These are phyloP conservation scores for Lasiurus borealis DNA, from an alignment of 2,113 vertebrate species.

Conservation along the genomic window DNA sequence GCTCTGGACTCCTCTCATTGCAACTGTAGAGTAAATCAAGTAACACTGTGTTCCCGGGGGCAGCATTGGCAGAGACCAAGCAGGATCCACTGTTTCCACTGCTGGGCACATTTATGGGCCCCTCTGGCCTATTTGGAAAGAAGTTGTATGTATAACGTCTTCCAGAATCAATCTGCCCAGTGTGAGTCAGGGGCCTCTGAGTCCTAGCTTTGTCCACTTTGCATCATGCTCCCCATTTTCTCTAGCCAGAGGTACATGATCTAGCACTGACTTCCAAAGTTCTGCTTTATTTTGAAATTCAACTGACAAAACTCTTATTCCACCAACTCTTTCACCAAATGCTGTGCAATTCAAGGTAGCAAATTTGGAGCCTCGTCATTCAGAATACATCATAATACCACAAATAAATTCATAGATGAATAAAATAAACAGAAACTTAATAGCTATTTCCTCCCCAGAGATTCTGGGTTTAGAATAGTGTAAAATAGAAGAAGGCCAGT, in stretches of 20 bases:
- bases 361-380: background rate
- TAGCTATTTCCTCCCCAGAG: background rate
- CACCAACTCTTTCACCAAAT: background rate
- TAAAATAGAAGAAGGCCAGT: slow-evolving; percentile 15
- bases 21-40: background rate
- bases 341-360: background rate
- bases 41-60: background rate
- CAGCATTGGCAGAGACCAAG: background rate
- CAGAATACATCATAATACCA: background rate
- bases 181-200: background rate
- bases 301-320: background rate
- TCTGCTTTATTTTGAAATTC: slow-evolving; percentile 33
- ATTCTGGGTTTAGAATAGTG: slow-evolving; percentile 34
- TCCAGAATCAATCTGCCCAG: background rate
- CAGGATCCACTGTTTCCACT: background rate
- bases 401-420: background rate
- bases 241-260: background rate
- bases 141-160: background rate
- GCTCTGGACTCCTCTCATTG: background rate
- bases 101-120: background rate
- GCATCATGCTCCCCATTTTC: background rate
- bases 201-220: background rate
- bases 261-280: background rate
- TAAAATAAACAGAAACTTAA: background rate
- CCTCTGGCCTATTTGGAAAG: background rate